Base-by-base conservation (phyloP, 2,113 vertebrate species). In the Oryzias celebensis region DNA sequence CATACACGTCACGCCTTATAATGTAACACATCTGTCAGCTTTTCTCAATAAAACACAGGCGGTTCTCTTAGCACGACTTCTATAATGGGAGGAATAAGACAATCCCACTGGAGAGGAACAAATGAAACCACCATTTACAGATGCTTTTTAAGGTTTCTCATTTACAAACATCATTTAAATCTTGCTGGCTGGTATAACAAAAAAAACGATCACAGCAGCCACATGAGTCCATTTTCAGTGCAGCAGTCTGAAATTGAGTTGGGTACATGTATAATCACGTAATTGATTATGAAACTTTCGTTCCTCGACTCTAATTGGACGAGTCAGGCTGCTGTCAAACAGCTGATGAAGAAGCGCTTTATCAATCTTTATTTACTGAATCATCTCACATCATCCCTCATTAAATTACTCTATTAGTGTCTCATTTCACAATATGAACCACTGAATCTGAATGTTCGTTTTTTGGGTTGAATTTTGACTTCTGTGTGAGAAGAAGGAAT, bases 1-100 rank as follows among this genome's bases (percentile, higher is more conserved):
- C 61, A 22, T 3, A 61, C 65, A 26, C 23, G 73, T 88, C 85
- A 83, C 81, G 58, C 80, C 76, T 78, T 58, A 69, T 77, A 85
- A 88, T 75, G 53, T 62, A 65, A 65, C 77, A 85, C 86, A 87
- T 89, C 86, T 86, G 85, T 89, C 83, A 71, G 67, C 20, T 62
- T 55, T 74, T 67, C 14, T 43, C 73, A 49, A 3, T 62, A 82
- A 81, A 85, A 86, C 65, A 52, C 12, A 73, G 88, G 78, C 24
- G 31, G 73, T 69, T 70, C 65, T 26, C 60, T 68, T 64, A 82
- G 83, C 77, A 71, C 53, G 51, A 71, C 57, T 46, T 17, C 18
- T 10, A 52, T 28, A 26, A 41, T 45, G 54, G 43, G 28, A 59
- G 45, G 58, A 78, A 68, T 71, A 52, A 36, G 12, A 73, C 53